Evolutionary conservation across 2,797 vertebrate genomes (phyloP), one percentile per base, ranked within the genome.

Genomic region (Acestrorhynchus altus): DNA sequence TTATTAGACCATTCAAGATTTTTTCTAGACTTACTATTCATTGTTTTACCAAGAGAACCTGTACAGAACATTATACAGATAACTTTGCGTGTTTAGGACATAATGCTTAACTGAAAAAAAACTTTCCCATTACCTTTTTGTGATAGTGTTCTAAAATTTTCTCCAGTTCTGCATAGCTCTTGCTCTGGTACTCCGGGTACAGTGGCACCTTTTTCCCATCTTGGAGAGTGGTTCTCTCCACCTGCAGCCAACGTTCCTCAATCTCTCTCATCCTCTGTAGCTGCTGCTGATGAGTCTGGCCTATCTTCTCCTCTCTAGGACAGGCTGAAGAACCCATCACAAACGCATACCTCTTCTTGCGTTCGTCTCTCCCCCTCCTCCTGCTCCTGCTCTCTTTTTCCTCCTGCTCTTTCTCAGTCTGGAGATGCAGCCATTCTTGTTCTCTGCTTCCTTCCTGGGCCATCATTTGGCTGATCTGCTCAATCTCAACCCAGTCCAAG

Each of bases 201-300:
- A 92, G 78, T 0, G 74, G 83, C 3, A 90, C 80, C 0, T 52
- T 87, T 60, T 70, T 86, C 22, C 89, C 88, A 67, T 67, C 74
- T 13, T 86, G 83, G 73, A 91, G 74, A 11, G 73, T 40, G 0
- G 84, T 87, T 66, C 40, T 87, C 87, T 93, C 92, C 84, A 93
- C 92, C 86, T 81, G 87, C 85, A 54, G 90, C 92, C 92, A 93
- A 74, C 82, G 88, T 64, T 87, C 78, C 52, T 91, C 91, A 0
- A 92, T 88, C 72, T 90, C 85, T n/a, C 89, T 87, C 74, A 85
- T 54, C 0, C 46, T 77, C 35, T 80, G 77, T 57, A 83, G 24
- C 26, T 64, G 24, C 28, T 72, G 51, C 35, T 47, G 22, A 13
- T 8, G 54, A 40, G 18, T 10, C 56, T 8, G 9, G 86, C 0